Evolutionary conservation across 1,140 invertebrate species (phyloP).

Genomic region (Drosophila lacertosa): DNA sequence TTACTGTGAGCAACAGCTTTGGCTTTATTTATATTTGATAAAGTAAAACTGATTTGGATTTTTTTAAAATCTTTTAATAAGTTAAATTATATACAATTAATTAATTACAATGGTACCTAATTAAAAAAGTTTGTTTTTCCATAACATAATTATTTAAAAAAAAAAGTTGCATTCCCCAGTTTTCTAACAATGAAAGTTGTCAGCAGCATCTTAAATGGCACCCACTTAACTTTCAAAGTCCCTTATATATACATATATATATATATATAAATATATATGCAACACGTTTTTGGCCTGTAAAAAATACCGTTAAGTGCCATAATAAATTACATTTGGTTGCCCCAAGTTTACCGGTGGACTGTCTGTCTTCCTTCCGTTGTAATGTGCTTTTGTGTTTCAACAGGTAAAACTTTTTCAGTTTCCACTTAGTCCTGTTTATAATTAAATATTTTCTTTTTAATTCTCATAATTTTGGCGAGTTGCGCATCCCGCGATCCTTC

Average conservation of each 20-base stretch:
- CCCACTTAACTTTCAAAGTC: too few species aligned
- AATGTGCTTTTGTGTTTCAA: conserved; percentile 39
- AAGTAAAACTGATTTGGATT: too few species aligned
- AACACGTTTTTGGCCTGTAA: background rate
- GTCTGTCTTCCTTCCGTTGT: background rate
- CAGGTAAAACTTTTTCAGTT: conserved; percentile 58
- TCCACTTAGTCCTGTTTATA: conserved; percentile 45
- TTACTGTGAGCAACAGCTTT: too few species aligned
- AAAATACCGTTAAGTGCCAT: conserved; percentile 9
- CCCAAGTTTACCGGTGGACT: background rate
- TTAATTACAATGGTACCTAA: too few species aligned
- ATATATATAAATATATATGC: background rate
- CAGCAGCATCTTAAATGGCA: too few species aligned
- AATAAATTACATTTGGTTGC: conserved; percentile 29
- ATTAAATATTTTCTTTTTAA: conserved; percentile 76
- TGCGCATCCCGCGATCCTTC: background rate
- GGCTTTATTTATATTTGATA: too few species aligned
- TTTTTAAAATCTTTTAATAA: too few species aligned
- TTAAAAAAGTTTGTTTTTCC: too few species aligned
- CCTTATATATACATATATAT: background rate
- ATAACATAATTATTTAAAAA: too few species aligned
- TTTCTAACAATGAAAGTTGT: too few species aligned
- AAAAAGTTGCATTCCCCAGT: too few species aligned
- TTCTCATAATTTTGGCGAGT: conserved; percentile 39
- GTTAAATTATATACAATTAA: too few species aligned